These are phyloP conservation scores for Rhinopithecus roxellana DNA, from an alignment of 2,113 vertebrate genomes.

Conservation along the genomic window DNA sequence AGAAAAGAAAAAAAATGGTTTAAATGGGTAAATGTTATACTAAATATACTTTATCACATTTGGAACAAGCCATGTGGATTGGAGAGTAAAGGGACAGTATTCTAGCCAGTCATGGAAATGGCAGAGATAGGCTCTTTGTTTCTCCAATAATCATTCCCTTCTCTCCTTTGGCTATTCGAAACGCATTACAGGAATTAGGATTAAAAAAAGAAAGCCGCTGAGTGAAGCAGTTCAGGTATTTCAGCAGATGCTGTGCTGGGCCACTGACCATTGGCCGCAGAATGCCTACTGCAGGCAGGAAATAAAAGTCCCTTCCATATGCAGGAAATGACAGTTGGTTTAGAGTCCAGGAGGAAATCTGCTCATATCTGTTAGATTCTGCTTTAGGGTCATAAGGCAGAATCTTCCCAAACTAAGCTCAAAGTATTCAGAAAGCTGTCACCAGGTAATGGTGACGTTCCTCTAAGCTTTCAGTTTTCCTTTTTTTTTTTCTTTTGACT, in stretches of 20 bases:
- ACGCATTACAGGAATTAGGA: slow-evolving; percentile 1
- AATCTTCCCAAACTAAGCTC: background rate
- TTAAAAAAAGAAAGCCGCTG: background rate
- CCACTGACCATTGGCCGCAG: background rate
- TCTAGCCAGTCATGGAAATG: background rate
- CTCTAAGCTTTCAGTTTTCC: background rate
- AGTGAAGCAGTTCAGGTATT: background rate
- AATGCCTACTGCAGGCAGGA: background rate
- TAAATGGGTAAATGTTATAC: background rate
- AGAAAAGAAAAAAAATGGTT: background rate
- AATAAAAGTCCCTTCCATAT: background rate
- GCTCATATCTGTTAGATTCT: background rate
- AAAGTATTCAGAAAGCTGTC: background rate
- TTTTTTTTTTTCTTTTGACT: background rate
- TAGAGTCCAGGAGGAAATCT: background rate
- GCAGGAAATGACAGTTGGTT: background rate
- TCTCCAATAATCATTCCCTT: background rate
- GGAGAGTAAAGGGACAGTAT: background rate
- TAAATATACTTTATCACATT: background rate
- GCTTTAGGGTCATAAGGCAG: background rate
- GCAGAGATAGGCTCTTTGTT: background rate
- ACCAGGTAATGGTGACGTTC: background rate
- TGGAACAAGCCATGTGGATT: background rate
- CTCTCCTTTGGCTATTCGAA: background rate
- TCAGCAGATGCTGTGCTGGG: slow-evolving; percentile 10